Conservation (phyloP, 1,140 invertebrate species). For the Drosophila truncata region DNA sequence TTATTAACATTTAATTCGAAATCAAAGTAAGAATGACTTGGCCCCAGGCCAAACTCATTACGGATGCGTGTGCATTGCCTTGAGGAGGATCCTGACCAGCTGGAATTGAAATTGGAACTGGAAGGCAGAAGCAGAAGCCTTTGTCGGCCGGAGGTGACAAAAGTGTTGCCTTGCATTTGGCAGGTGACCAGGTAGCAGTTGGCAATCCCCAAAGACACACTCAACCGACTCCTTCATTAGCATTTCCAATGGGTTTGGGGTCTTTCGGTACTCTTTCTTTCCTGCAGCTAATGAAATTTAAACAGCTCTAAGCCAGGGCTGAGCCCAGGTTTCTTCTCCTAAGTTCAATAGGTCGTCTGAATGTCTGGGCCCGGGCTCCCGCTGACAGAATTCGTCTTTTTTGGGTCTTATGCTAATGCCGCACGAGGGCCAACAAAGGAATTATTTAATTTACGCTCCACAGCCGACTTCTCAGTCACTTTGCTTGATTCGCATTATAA, state of each 20-base stretch:
- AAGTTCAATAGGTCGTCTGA: constrained; percentile 69
- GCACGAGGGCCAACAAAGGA: constrained; percentile 62
- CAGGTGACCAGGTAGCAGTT: constrained; percentile 63
- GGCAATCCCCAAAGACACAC: constrained; percentile 31
- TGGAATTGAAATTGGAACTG: neutral
- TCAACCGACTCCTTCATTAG: constrained; percentile 49
- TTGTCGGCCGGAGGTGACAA: constrained; percentile 50
- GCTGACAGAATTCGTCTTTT: constrained; percentile 61
- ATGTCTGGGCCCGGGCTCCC: constrained; percentile 55
- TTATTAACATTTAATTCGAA: constrained; percentile 80
- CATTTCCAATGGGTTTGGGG: constrained; percentile 49
- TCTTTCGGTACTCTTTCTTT: constrained; percentile 13
- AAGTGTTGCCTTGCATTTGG: constrained; percentile 51
- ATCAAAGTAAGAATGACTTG: constrained; percentile 60
- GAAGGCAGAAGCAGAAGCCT: constrained; percentile 5
- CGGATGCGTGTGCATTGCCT: constrained; percentile 51
- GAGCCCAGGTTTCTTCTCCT: constrained; percentile 6
- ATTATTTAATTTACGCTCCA: constrained; percentile 78
- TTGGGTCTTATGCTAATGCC: constrained; percentile 69
- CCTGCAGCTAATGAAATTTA: constrained; percentile 63
- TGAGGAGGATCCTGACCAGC: constrained; percentile 33
- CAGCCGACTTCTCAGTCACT: constrained; percentile 38
- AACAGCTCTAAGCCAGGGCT: constrained; percentile 42
- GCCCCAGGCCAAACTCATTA: constrained; percentile 57
- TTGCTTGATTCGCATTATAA: constrained; percentile 74